Evolutionary conservation across 1,140 invertebrate genomes (phyloP), one percentile per base, ranked within the genome.

Genomic region (Radopholus similis): DNA sequence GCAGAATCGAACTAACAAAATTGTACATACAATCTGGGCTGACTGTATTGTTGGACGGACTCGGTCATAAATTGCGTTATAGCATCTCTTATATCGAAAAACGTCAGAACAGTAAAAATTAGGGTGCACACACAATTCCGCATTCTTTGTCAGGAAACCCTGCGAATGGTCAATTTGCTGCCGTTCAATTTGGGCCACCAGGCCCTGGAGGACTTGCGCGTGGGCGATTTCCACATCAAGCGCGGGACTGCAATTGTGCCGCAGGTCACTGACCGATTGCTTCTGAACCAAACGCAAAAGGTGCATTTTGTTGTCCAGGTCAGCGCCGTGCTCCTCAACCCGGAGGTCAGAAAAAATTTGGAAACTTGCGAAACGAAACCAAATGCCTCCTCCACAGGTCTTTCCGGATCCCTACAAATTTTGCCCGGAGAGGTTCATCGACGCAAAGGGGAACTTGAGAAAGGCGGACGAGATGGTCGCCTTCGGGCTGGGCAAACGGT

Each of bases 401-500:
- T 66, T 34, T 47, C 59, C 57, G 18, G 49, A 66, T 21, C 65
- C 65, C 8, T 11, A 34, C 15, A 9, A 13, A 8, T 66, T 66
- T 53, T 40, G 30, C 6, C 65, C 65, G 11, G 65, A 66, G 28
- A 28, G 65, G 1, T 66, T 34, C 51, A 8, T 66, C 28, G 65
- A 66, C 47, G 34, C 64, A 1, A 4, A 66, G 6, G 34, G 65
- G 6, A 28, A 42, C 13, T 18, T 66, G 23, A 66, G 64, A 32
- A 66, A 66, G 35, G 37, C 28, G 21, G 65, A 66, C 4, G 65
- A 66, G 13, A 21, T 66, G 15, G 64, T 66, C 44, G 40, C 65
- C 32, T 66, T 66, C 28, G 56, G 57, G 4, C 26, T 66, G 23
- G 65, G 65, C 0, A 66, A 66, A 67, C 30, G 65, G 37, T 60